Evolutionary conservation across 1,140 invertebrate species (phyloP).

Genomic region (Drosophila watanabei): DNA sequence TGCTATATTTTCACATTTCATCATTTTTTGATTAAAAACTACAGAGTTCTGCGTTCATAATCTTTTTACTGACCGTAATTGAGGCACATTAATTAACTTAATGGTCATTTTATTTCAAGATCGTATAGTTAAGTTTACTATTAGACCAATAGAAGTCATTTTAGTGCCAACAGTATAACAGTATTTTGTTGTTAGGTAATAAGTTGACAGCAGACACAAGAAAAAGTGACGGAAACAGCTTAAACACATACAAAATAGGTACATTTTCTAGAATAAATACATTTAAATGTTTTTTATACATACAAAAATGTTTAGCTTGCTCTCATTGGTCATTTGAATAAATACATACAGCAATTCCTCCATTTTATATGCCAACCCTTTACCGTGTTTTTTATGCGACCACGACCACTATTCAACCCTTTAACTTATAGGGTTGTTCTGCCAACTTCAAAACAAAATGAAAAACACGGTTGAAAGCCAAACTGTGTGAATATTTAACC

Average conservation of each 20-base stretch:
- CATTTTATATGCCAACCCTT: conserved; percentile 43
- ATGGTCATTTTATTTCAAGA: conserved; percentile 77
- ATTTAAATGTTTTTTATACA: neutral
- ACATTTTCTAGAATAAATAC: neutral
- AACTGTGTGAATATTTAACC: conserved; percentile 34
- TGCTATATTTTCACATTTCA: conserved; percentile 51
- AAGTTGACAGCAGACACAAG: conserved; percentile 35
- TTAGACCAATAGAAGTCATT: conserved; percentile 9
- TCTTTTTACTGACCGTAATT: conserved; percentile 77
- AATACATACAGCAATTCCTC: conserved; percentile 5
- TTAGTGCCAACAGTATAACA: conserved; percentile 3
- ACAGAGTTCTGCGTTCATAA: conserved; percentile 62
- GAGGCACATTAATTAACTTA: conserved; percentile 77
- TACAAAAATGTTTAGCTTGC: neutral
- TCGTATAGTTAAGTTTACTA: conserved; percentile 39
- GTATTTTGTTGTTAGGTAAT: conserved; percentile 40
- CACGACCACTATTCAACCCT: conserved; percentile 40
- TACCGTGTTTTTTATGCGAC: conserved; percentile 22
- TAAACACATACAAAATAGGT: neutral
- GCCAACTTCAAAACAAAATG: conserved; percentile 45
- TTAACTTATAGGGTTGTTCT: conserved; percentile 37
- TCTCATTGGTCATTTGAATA: conserved; percentile 48
- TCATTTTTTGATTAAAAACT: conserved; percentile 79
- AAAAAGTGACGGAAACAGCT: neutral
- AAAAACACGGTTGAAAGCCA: conserved; percentile 26